These are phyloP conservation scores for Craniophora ligustri DNA, from an alignment of 2,888 invertebrate species.

Conservation along the genomic window DNA sequence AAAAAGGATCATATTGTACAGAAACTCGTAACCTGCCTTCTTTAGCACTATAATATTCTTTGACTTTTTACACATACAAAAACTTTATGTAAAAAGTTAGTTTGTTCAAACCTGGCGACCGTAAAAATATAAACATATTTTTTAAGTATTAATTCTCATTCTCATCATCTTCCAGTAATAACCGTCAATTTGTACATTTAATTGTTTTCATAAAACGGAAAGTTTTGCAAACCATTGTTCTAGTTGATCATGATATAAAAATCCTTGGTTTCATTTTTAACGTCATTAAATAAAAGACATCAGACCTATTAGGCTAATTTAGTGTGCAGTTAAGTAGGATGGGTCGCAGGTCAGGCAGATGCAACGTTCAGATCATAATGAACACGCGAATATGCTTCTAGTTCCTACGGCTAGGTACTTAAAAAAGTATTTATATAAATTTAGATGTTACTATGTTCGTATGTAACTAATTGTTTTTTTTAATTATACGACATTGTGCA, in stretches of 20 bases:
- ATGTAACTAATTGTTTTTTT: too few species aligned
- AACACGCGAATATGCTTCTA: not conserved
- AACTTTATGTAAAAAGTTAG: too few species aligned
- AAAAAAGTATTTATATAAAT: not conserved
- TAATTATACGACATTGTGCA: too few species aligned
- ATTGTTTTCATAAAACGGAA: constrained; percentile 3
- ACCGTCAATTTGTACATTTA: constrained; percentile 9
- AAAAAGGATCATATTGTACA: too few species aligned
- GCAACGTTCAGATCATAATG: constrained; percentile 9
- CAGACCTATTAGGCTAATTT: constrained; percentile 38
- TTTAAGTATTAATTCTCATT: too few species aligned
- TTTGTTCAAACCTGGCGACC: too few species aligned
- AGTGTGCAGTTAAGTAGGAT: constrained; percentile 38
- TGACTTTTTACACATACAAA: too few species aligned
- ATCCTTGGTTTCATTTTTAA: constrained; percentile 35
- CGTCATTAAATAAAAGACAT: constrained; percentile 10
- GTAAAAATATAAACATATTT: too few species aligned
- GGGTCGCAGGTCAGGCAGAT: constrained; percentile 45
- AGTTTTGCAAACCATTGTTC: constrained; percentile 21
- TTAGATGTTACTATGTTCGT: not conserved
- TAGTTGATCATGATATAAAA: constrained; percentile 16
- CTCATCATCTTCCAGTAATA: too few species aligned
- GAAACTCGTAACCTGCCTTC: too few species aligned
- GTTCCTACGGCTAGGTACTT: too few species aligned
- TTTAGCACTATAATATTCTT: too few species aligned